Conservation (phyloP, 2,888 invertebrate genomes). For the Gymnoscelis rufifasciata region DNA sequence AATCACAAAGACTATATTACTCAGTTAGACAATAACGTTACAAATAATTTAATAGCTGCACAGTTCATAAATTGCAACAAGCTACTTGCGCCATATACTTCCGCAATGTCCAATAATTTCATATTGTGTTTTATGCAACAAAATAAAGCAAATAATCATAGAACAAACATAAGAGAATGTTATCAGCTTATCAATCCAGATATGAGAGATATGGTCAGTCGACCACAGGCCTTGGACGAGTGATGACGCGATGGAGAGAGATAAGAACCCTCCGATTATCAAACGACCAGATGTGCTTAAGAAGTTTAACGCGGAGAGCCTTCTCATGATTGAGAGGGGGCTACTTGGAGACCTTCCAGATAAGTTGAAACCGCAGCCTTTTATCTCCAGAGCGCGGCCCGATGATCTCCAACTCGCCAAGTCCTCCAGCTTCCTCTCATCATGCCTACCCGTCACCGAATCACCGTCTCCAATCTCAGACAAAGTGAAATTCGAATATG, state of each 20-base stretch:
- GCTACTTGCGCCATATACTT: background rate
- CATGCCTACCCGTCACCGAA: slow-evolving; percentile 57
- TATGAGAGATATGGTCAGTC: slow-evolving; percentile 49
- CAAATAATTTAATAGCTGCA: background rate
- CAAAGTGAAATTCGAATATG: slow-evolving; percentile 33
- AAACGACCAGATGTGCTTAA: slow-evolving; percentile 59
- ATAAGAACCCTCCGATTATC: slow-evolving; percentile 47
- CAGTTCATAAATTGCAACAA: background rate
- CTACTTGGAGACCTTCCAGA: slow-evolving; percentile 63
- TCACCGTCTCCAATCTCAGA: slow-evolving; percentile 52
- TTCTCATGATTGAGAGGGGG: slow-evolving; percentile 64
- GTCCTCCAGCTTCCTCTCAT: slow-evolving; percentile 62
- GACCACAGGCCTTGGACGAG: slow-evolving; percentile 48
- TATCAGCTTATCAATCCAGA: slow-evolving; percentile 48
- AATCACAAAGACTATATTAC: background rate
- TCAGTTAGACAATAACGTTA: background rate
- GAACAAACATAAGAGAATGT: slow-evolving; percentile 34
- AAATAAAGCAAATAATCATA: slow-evolving; percentile 18
- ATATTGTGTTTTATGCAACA: slow-evolving; percentile 12
- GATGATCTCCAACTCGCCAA: slow-evolving; percentile 64
- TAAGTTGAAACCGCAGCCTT: slow-evolving; percentile 56
- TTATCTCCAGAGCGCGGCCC: slow-evolving; percentile 41
- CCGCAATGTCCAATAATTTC: background rate
- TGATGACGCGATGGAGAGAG: slow-evolving; percentile 67
- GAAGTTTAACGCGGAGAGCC: slow-evolving; percentile 62